Conservation (phyloP, 2,797 vertebrate genomes). For the Labroides dimidiatus region DNA sequence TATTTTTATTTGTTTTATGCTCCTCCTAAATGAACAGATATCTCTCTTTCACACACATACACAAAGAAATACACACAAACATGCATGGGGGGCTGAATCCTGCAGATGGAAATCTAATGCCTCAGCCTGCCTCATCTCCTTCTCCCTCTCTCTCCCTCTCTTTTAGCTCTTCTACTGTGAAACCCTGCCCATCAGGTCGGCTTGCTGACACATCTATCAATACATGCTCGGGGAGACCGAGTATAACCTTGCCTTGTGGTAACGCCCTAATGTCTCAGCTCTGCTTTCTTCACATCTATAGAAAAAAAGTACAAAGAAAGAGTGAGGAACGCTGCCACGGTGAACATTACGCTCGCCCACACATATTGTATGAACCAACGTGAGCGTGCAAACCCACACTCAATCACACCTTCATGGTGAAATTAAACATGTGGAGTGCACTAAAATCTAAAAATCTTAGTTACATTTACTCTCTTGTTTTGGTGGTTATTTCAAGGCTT, state of each 20-base stretch:
- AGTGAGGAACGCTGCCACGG: neutral
- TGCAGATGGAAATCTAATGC: constrained; percentile 62
- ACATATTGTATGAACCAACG: neutral
- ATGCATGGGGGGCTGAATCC: constrained; percentile 25
- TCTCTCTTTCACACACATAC: no score
- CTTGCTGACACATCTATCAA: constrained; percentile 73
- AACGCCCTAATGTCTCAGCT: constrained; percentile 48
- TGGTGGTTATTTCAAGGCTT: constrained; percentile 54
- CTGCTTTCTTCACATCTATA: constrained; percentile 38
- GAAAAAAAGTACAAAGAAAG: constrained; percentile 16
- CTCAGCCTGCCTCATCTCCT: constrained; percentile 22
- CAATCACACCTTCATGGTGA: neutral
- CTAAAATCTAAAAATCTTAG: constrained; percentile 48
- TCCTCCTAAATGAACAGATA: constrained; percentile 9
- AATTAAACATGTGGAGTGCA: neutral
- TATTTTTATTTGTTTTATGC: neutral
- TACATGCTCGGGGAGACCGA: constrained; percentile 49
- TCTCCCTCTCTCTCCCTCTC: constrained; percentile 21
- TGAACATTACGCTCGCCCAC: neutral
- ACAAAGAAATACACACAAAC: constrained; percentile 8
- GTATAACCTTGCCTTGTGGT: constrained; percentile 55
- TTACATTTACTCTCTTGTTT: constrained; percentile 48
- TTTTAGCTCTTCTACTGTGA: constrained; percentile 55
- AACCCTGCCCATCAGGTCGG: constrained; percentile 58
- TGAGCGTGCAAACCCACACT: neutral